Conservation (phyloP, 2,113 vertebrate species). For the Mandrillus leucophaeus region DNA sequence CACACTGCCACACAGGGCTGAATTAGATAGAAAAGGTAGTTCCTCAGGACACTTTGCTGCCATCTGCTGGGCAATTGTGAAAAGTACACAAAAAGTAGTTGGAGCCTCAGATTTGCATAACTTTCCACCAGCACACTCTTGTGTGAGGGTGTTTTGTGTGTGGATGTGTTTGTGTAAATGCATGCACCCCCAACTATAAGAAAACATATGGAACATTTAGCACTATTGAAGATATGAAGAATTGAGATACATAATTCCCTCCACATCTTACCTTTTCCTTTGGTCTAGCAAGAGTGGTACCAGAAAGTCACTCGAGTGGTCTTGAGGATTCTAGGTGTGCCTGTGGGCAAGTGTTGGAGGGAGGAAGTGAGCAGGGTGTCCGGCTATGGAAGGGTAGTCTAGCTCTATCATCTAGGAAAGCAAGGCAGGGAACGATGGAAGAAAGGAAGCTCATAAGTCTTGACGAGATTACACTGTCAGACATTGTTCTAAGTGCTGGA, state of each 20-base stretch:
- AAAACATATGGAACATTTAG: neutral
- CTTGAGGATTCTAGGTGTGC: neutral
- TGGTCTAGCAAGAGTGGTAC: neutral
- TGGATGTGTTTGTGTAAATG: too few relatives aligned
- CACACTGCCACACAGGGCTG: neutral
- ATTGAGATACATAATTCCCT: neutral
- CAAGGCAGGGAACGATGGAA: neutral
- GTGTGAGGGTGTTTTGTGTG: neutral
- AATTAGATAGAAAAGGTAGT: neutral
- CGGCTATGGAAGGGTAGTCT: neutral
- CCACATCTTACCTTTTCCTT: neutral
- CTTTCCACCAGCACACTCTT: too few relatives aligned
- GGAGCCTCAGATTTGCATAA: neutral
- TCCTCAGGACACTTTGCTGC: neutral
- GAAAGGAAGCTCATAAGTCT: neutral
- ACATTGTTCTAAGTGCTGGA: neutral
- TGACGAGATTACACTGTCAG: neutral
- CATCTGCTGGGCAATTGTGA: conserved; percentile 22
- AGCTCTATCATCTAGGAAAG: neutral
- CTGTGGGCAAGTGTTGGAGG: too few relatives aligned
- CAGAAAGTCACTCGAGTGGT: neutral
- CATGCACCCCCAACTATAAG: neutral
- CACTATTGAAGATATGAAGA: neutral
- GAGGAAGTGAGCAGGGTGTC: neutral
- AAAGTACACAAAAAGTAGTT: neutral